phyloP scores from a whole-genome alignment of 2,888 invertebrate genomes.

The Pollenia griseotomentosa region DNA sequence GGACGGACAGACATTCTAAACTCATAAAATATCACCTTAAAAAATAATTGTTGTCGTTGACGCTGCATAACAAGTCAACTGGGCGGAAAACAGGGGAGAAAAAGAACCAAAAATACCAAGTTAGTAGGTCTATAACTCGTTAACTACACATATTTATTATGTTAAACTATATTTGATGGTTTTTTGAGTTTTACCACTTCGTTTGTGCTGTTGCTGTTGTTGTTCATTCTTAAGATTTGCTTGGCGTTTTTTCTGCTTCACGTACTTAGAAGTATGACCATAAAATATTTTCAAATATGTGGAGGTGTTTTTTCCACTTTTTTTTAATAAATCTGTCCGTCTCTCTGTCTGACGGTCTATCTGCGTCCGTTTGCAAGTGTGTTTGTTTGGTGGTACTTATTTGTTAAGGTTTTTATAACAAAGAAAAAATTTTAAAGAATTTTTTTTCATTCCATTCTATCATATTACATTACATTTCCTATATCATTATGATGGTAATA shows the following conservation, averaged over 20 bases:
- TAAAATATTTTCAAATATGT: conserved; percentile 66
- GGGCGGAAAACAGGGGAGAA: neutral
- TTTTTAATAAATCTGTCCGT: conserved; percentile 29
- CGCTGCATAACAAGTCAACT: conserved; percentile 29
- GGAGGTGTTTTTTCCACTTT: conserved; percentile 56
- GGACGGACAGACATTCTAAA: conserved; percentile 38
- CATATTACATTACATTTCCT: conserved; percentile 60
- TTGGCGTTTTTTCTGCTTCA: conserved; percentile 21
- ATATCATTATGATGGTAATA: conserved; percentile 72
- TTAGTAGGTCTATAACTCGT: conserved; percentile 67
- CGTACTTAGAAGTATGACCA: conserved; percentile 63
- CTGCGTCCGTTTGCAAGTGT: conserved; percentile 13
- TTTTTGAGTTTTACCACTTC: conserved; percentile 43
- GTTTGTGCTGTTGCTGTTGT: conserved; percentile 19
- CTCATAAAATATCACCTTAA: conserved; percentile 68
- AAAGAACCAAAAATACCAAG: conserved; percentile 48
- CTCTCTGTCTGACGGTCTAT: conserved; percentile 44
- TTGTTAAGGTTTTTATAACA: conserved; percentile 27
- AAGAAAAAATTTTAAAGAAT: conserved; percentile 19
- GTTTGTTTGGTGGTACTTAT: neutral
- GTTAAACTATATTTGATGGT: conserved; percentile 70
- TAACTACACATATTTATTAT: conserved; percentile 69
- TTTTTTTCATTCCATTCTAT: conserved; percentile 42
- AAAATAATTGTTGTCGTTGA: conserved; percentile 52
- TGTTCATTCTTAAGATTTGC: conserved; percentile 17